Percentiles rank a stretch among this genome's conserved stretches.
phyloP scores from a whole-genome alignment of 2,113 vertebrate species.

The Actinemys pallida region DNA sequence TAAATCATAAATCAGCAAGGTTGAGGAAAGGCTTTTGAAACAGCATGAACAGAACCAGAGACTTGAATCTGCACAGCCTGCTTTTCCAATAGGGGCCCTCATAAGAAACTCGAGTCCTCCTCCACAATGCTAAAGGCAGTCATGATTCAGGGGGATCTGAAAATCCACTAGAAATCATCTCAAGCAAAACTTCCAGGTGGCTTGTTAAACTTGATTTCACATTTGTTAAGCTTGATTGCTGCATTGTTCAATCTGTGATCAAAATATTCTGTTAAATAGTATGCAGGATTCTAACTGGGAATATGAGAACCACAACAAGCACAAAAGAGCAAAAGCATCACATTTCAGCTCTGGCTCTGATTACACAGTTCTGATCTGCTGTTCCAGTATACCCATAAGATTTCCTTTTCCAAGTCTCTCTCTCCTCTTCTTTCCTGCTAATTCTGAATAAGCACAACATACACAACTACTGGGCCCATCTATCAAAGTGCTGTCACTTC shows the following conservation, averaged over 20 bases:
- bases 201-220: conserved; percentile 71
- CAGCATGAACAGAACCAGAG: conserved; percentile 76
- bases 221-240: conserved; percentile 76
- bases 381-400: conserved; percentile 78
- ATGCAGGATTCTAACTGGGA: conserved; percentile 65
- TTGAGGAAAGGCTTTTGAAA: conserved; percentile 78
- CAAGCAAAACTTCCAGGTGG: conserved; percentile 81
- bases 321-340: conserved; percentile 79
- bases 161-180: conserved; percentile 82
- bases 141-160: conserved; percentile 84
- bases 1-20: conserved; percentile 86
- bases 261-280: conserved; percentile 75
- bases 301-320: conserved; percentile 77
- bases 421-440: conserved; percentile 63
- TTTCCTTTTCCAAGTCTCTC: conserved; percentile 78
- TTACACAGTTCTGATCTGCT: conserved; percentile 82
- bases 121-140: conserved; percentile 85
- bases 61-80: conserved; percentile 82
- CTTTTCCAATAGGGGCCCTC: conserved; percentile 82
- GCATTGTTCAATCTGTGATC: conserved; percentile 78
- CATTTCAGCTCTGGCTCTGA: conserved; percentile 82
- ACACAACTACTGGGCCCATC: conserved; percentile 72
- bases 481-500: conserved; percentile 67
- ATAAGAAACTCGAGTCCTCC: conserved; percentile 84
- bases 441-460: conserved; percentile 77